Base-by-base conservation (phyloP, 2,797 vertebrate species). In the Lutjanus campechanus region DNA sequence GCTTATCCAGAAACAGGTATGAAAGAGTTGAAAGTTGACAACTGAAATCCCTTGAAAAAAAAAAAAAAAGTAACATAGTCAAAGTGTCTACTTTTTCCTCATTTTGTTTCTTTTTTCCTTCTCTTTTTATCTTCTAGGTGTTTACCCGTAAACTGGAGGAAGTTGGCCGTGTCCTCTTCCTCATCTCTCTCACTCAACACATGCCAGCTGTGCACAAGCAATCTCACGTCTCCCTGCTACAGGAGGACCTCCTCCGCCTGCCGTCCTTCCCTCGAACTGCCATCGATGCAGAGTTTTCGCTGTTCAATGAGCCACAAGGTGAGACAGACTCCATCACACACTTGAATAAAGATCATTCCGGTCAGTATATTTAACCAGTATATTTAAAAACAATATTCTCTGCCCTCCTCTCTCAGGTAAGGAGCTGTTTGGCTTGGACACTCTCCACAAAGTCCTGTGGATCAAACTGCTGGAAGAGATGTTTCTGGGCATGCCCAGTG, bases 401-500 rank as follows among this genome's bases (percentile, higher is more conserved):
- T 11, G 20, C 43, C 8, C 1, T 4, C 6, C 66, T 20, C 0
- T 13, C 62, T 71, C 94, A 96, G 98, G 98, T 1, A 99, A 99
- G 87, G 98, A 99, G 88, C 95, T 99, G 61, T 99, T 99, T 76
- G 98, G 98, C 20, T 93, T 99, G 8, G 98, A 99, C 89, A 99
- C 98, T 6, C 97, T 99, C 67, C 98, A 99, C 90, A 99, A 99
- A 89, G 98, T 98, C 81, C 88, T 99, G 89, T 99, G 98, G 98
- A 99, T 99, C 92, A 99, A 99, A 85, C 96, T 99, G 41, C 94
- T 99, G 74, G 98, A 99, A 89, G 98, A 99, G 89, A 99, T 99
- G 98, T 99, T 99, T 77, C 95, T 99, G 82, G 98, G 98, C 75
- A 99, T 99, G 98, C 98, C 98, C 20, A 99, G 98, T 7, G 98